Base-by-base conservation (phyloP, 2,113 vertebrate genomes). In the Argyrosomus japonicus region DNA sequence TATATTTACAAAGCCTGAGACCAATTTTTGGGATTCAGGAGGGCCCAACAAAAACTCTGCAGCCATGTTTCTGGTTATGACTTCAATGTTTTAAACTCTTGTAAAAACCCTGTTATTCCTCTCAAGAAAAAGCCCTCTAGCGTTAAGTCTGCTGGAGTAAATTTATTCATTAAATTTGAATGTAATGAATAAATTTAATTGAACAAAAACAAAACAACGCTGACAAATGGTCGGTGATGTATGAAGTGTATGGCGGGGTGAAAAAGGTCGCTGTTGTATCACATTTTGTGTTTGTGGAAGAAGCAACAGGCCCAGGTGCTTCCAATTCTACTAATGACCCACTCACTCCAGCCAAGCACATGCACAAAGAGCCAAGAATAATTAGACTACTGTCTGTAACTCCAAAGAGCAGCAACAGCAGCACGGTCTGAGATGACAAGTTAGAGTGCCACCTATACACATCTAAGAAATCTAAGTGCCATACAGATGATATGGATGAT, bases 271-370 rank as follows among this genome's bases (percentile, higher is more conserved):
- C 15, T 21, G 36, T 40, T 40, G 36, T 40, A 25, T 57, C 21
- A 60, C 43, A 60, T 74, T 68, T n/a, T 40, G 43, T 32, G 45
- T 74, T 29, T 67, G 71, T 53, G 7, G 53, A 43, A n/a, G 48
- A 53, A 69, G 48, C 63, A 54, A 27, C 56, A 53, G 63, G 48
- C 32, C 32, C 57, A 82, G 79, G 57, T 75, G 72, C 64, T 68
- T 68, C 36, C 47, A 63, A 47, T 63, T 60, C 48, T 40, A 40
- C 7, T 40, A 40, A 40, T 40, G 36, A 69, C 18, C 19, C 32
- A 23, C 48, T 75, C 48, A 19, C 48, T 69, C 47, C 48, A 62
- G 68, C 45, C 67, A 53, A 47, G 47, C 40, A 63, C 57, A 54
- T 68, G 62, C 70, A 75, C 36, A 40, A 40, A 75, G 45, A 60